These are phyloP conservation scores for Malacoraja senta DNA, from an alignment of 2,797 vertebrate species.

Conservation along the genomic window DNA sequence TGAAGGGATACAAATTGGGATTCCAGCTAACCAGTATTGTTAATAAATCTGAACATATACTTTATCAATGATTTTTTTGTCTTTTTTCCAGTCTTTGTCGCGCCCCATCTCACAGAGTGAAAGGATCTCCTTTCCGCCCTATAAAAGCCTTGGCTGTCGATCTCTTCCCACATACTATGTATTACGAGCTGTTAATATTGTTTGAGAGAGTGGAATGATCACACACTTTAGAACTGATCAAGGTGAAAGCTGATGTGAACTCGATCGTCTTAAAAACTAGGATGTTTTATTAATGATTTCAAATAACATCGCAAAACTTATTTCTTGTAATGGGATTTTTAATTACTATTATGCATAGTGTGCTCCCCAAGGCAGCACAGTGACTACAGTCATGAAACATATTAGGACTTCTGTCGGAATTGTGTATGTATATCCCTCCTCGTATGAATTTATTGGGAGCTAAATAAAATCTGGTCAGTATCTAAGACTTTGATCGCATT, in stretches of 20 bases:
- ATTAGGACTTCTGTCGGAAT: neutral
- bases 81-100: conserved; percentile 71
- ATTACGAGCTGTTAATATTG: conserved; percentile 81
- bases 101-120: conserved; percentile 86
- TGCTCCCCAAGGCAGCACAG: neutral
- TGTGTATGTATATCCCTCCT: neutral
- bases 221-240: neutral
- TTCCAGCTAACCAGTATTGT: neutral
- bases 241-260: neutral
- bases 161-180: conserved; percentile 89
- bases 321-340: no score
- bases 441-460: neutral
- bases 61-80: neutral
- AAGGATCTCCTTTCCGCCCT: conserved; percentile 75
- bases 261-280: no score
- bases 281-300: no score
- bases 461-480: conserved; percentile 20
- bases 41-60: neutral
- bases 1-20: neutral
- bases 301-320: no score
- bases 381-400: neutral
- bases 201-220: conserved; percentile 71
- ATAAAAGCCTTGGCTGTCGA: conserved; percentile 80
- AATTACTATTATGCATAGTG: neutral
- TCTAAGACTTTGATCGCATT: neutral